Evolutionary conservation across 1,140 invertebrate genomes (phyloP).

Genomic region (Pseudomyrmex cubaensis): DNA sequence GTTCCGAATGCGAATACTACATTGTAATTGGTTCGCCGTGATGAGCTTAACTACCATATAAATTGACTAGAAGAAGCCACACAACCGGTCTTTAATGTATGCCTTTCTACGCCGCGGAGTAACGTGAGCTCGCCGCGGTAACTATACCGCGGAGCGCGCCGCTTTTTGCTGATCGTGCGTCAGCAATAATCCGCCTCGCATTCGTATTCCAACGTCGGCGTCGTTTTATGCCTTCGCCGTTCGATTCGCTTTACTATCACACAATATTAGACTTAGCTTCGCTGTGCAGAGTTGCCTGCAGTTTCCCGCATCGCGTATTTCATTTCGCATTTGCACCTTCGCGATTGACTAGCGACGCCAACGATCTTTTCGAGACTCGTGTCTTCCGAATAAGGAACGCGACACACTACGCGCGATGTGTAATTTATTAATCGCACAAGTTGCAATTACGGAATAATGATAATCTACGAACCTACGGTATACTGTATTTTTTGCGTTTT

Average conservation of each 20-base stretch:
- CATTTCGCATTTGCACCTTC: not conserved
- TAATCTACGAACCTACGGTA: not conserved
- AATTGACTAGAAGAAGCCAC: constrained; percentile 49
- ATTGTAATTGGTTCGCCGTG: constrained; percentile 55
- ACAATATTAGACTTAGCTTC: not conserved
- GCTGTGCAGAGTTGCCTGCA: not conserved
- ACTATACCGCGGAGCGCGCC: constrained; percentile 24
- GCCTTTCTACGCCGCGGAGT: constrained; percentile 42
- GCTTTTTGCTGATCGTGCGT: constrained; percentile 45
- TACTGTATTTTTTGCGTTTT: not conserved
- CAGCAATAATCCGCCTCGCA: constrained; percentile 43
- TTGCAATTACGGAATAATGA: not conserved
- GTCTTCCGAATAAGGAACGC: not conserved
- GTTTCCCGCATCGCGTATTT: not conserved
- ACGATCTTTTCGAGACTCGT: not conserved
- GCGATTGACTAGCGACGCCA: not conserved
- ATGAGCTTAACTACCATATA: constrained; percentile 56
- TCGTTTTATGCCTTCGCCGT: constrained; percentile 23
- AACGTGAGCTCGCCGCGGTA: constrained; percentile 29
- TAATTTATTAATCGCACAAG: not conserved
- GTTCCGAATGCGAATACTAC: constrained; percentile 55
- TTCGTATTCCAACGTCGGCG: constrained; percentile 23
- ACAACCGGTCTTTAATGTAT: constrained; percentile 54
- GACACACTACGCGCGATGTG: no score
- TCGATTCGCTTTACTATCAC: not conserved